Conservation (phyloP, 2,113 vertebrate genomes). For the Myotis yumanensis region DNA sequence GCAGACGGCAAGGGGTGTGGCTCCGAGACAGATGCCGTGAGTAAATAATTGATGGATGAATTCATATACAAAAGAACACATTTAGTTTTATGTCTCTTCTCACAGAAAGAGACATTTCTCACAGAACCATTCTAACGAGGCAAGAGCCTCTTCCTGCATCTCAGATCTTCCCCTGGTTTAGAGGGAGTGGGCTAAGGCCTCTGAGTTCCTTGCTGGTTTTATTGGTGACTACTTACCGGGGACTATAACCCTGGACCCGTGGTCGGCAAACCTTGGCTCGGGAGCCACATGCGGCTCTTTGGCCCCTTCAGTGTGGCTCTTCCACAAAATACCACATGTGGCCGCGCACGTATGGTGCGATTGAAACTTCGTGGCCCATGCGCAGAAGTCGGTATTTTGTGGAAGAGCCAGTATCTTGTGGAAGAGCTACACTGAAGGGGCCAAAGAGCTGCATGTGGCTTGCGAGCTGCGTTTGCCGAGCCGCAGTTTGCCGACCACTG, state of each 20-base stretch:
- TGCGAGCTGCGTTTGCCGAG: too few relatives aligned
- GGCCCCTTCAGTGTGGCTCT: too few relatives aligned
- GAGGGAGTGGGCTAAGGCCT: background rate
- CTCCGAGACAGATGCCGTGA: background rate
- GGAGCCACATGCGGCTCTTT: too few relatives aligned
- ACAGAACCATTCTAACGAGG: background rate
- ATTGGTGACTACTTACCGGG: background rate
- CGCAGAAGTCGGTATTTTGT: too few relatives aligned
- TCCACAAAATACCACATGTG: too few relatives aligned
- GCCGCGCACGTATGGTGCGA: too few relatives aligned
- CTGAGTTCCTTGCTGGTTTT: background rate
- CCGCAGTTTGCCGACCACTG: too few relatives aligned
- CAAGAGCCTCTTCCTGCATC: background rate
- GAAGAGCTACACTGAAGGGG: too few relatives aligned
- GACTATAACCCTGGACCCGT: background rate
- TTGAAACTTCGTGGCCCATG: too few relatives aligned
- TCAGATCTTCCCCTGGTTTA: background rate
- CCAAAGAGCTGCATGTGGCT: too few relatives aligned
- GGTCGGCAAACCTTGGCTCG: too few relatives aligned
- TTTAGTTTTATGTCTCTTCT: background rate
- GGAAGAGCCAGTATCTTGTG: too few relatives aligned
- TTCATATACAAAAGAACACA: constrained; percentile 14
- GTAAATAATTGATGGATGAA: background rate
- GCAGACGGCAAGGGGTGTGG: background rate
- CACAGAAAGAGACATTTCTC: background rate